phyloP scores from a whole-genome alignment of 30 jellyfish, hydroid and myxozoan species.

The Turritopsis dohrnii region DNA sequence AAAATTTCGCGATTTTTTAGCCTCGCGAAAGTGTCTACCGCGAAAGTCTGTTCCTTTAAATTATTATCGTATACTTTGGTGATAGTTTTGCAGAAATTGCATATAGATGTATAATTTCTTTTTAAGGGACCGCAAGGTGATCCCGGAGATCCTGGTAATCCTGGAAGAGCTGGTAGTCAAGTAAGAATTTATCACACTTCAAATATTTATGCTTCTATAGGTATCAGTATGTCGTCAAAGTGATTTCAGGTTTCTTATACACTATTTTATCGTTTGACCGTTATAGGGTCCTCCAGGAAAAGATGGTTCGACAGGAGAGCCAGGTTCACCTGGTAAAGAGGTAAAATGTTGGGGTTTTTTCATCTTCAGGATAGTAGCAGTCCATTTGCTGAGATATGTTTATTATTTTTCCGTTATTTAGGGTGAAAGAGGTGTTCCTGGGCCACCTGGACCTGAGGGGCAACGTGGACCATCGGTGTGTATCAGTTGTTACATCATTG shows the following conservation, averaged over 20 bases:
- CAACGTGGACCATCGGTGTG: slow-evolving; percentile 54
- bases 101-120: too few relatives aligned
- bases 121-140: slow-evolving; percentile 37
- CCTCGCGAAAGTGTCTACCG: too few relatives aligned
- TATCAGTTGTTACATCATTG: not conserved
- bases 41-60: too few relatives aligned
- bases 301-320: slow-evolving; percentile 24
- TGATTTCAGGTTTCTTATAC: too few relatives aligned
- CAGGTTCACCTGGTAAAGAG: slow-evolving; percentile 25
- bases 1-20: too few relatives aligned
- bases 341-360: not conserved
- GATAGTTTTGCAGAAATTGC: too few relatives aligned
- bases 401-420: not conserved
- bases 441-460: slow-evolving; percentile 61
- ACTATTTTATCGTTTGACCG: not conserved
- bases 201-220: too few relatives aligned
- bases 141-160: slow-evolving; percentile 35
- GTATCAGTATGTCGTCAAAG: too few relatives aligned
- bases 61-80: too few relatives aligned
- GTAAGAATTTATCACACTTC: slow-evolving; percentile 18
- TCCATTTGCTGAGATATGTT: too few relatives aligned
- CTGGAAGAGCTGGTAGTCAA: slow-evolving; percentile 37
- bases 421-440: slow-evolving; percentile 21
- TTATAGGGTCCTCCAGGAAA: slow-evolving; percentile 22
- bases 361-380: not conserved